Evolutionary conservation across 1,140 invertebrate genomes (phyloP), one percentile per base, ranked within the genome.

Genomic region (Littorina saxatilis): DNA sequence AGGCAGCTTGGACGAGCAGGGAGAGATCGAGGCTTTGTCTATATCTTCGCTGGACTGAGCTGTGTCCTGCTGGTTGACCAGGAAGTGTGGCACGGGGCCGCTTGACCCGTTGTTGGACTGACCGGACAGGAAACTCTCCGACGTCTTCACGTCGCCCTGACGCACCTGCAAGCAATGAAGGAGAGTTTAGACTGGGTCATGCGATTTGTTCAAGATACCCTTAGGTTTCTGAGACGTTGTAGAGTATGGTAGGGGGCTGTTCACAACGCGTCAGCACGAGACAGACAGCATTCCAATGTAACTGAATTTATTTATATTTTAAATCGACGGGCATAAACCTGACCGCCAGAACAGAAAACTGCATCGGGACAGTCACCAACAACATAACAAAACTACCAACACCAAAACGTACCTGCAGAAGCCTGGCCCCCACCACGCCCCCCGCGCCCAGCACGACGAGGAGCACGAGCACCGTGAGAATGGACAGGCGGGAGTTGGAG

Each of bases 1-100:
- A 13, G 61, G 80, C 20, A 82, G 74, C 7, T 43, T 55, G 81
- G 82, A 35, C 47, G 50, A 83, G 72, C 75, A 58, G 77, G 78
- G 15, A 17, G 70, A 61, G 58, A 50, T 50, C 80, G 80, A 70
- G 23, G 35, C 37, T 35, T 75, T 82, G 79, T 80, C 79, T 0
- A 43, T 35, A 70, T 80, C 52, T 70, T 81, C 43, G 13, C 72
- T 23, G 37, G 58, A 83, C 58, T 73, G 7, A 72, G 82, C 40
- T 75, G 20, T 66, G 27, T 82, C 81, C 0, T 83, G 9, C n/a
- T 66, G 76, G 35, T 66, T 63, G 55, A 63, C 15, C 20, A 78
- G 76, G 76, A 78, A 78, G 20, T 55, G 76, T 39, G 70, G 70
- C 70, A 29, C 17, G 52, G 55, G 13, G 76, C 39, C 27, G 35